A percentile compares a stretch with the other conserved stretches of the same genome.
These are phyloP conservation scores for Anthopleura sola DNA, from an alignment of 64 coral and sea anemone species.

Conservation along the genomic window DNA sequence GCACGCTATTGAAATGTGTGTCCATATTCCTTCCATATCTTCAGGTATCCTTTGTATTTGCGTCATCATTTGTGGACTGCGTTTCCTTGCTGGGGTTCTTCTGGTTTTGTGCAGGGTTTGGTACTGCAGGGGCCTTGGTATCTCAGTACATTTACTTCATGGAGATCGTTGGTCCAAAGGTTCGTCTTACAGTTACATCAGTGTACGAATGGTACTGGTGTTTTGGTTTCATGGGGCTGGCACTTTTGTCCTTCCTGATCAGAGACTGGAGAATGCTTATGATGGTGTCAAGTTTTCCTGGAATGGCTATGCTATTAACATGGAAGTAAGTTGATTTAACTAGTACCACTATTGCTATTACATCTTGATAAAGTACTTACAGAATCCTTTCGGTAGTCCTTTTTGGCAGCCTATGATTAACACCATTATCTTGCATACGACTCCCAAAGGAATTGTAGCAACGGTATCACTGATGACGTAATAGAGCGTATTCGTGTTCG, in stretches of 20 bases:
- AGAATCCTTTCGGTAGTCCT: no score
- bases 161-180: neutral
- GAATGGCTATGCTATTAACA: neutral
- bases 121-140: neutral
- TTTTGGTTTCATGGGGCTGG: neutral
- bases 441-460: no score
- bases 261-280: constrained; percentile 20
- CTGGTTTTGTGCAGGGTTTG: neutral
- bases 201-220: neutral
- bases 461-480: no score
- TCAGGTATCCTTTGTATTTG: neutral
- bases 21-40: neutral
- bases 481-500: no score
- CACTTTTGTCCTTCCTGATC: neutral
- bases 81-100: neutral
- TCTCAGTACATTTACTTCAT: constrained; percentile 6
- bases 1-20: no score
- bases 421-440: no score
- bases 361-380: no score
- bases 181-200: neutral
- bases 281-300: neutral
- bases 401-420: no score
- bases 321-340: neutral
- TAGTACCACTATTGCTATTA: no score
- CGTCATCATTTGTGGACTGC: neutral